phyloP scores from a whole-genome alignment of 2,797 vertebrate genomes.

The Phaenicophaeus curvirostris region DNA sequence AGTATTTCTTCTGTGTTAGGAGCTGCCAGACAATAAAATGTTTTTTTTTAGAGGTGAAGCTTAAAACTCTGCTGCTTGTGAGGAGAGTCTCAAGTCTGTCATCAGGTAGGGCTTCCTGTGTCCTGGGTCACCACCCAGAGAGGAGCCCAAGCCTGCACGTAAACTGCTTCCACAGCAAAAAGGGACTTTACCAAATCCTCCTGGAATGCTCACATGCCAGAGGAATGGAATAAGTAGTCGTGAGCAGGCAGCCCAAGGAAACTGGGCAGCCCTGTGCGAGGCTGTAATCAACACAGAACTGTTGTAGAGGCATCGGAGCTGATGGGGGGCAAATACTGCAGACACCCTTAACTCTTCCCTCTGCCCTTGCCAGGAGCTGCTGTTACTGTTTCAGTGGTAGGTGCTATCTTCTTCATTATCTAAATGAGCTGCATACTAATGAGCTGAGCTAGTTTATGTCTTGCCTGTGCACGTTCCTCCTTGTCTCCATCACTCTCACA shows the following conservation, averaged over 20 bases:
- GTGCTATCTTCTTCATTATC: neutral
- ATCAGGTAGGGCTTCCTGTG: neutral
- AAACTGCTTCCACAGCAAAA: neutral
- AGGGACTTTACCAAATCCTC: neutral
- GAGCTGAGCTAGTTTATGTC: neutral
- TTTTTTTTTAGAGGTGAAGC: neutral
- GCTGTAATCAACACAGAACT: rapidly evolving
- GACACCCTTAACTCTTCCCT: neutral
- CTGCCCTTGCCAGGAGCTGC: neutral
- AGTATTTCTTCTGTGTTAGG: neutral
- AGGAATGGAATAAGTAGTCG: neutral
- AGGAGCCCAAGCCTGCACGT: neutral
- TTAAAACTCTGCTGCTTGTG: neutral
- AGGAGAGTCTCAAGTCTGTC: neutral
- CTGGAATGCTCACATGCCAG: neutral
- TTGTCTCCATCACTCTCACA: neutral
- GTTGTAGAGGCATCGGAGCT: neutral
- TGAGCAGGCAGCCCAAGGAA: neutral
- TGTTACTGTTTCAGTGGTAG: neutral
- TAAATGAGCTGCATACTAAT: neutral
- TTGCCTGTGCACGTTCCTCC: neutral
- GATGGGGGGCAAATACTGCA: neutral
- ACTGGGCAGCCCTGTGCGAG: rapidly evolving
- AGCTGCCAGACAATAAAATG: neutral
- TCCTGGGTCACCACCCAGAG: neutral